Base-by-base conservation (phyloP, 2,797 vertebrate species). In the Muscicapa comitata region DNA sequence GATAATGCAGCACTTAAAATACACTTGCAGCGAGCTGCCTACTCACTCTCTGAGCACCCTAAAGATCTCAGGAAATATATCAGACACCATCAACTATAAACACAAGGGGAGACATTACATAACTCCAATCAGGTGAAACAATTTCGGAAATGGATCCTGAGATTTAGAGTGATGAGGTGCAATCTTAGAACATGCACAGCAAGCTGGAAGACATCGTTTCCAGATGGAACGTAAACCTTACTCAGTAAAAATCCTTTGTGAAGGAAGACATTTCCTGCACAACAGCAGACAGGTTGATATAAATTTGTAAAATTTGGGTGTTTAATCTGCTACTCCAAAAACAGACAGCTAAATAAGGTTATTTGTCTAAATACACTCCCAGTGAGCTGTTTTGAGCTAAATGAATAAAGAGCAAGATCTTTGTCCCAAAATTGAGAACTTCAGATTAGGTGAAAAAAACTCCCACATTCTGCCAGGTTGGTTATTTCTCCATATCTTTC, bases 1-100 rank as follows among this genome's bases (percentile, higher is more conserved):
- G 25, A 35, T 84, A 90, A 87, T 23, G n/a, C 7, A 71, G 12
- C 51, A 84, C 66, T 84, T 76, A 79, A 96, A 95, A 95, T 82
- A 79, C 0, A 10, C 37, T 37, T 54, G 53, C 45, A 83, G 57
- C 90, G 70, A 90, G 88, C 54, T 79, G 58, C 55, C 76, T 91
- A n/a, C 80, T 93, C 78, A 43, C 24, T 38, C 43, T 37, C 13
- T 51, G 38, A 84, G 62, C 37, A 50, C 8, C 26, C 35, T 26
- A 16, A 94, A 91, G 54, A 50, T 47, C 57, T 85, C 45, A 74
- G 74, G 35, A 88, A 58, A 86, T 45, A 14, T 4, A 31, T 48
- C 38, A 87, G 57, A 72, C 26, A 0, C 37, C 51, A 81, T 7
- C 28, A 77, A 38, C 19, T 50, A 7, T 26, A 83, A 67, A 68